phyloP scores from a whole-genome alignment of 2,797 vertebrate genomes.

The Propithecus perrieri region DNA sequence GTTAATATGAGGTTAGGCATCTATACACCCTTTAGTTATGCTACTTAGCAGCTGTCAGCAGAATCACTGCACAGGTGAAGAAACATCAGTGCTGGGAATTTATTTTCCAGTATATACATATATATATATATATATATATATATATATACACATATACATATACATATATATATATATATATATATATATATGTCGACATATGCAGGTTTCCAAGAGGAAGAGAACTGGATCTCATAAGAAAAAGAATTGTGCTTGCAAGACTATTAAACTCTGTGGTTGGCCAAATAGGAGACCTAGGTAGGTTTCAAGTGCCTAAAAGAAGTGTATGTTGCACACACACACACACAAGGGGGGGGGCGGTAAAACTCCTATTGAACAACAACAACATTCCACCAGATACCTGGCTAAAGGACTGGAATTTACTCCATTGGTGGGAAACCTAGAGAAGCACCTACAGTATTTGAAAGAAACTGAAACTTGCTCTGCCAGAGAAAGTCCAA shows the following conservation, averaged over 20 bases:
- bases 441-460: neutral
- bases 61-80: neutral
- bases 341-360: no score
- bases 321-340: neutral
- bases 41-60: slow-evolving; percentile 55
- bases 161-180: neutral
- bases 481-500: neutral
- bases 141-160: fast-evolving
- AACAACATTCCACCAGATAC: neutral
- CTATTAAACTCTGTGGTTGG: neutral
- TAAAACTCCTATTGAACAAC: neutral
- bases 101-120: neutral
- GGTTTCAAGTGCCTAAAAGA: neutral
- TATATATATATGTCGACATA: neutral
- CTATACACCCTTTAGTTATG: slow-evolving; percentile 61
- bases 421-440: neutral
- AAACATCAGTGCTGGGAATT: neutral
- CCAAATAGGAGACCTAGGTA: neutral
- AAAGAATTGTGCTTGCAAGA: neutral
- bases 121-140: fast-evolving
- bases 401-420: neutral
- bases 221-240: neutral
- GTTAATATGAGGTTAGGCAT: slow-evolving; percentile 69
- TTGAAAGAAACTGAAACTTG: neutral
- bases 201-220: neutral